A percentile compares a stretch with the other conserved stretches of the same genome.
phyloP scores from a whole-genome alignment of 2,888 invertebrate species.

The Micropterix aruncella region DNA sequence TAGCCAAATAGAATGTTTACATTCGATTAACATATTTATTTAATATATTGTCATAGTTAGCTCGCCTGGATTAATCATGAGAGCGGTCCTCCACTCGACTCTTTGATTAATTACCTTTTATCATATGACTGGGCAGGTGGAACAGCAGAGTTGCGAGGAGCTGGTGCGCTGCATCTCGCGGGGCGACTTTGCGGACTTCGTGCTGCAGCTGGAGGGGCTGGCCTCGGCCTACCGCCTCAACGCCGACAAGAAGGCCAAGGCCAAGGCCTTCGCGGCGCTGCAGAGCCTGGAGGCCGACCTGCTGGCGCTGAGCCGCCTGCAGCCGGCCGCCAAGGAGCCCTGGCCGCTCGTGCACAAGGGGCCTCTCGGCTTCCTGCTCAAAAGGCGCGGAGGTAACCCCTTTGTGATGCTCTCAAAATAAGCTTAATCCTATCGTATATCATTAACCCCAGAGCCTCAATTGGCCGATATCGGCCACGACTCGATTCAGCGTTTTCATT shows the following conservation, averaged over 20 bases:
- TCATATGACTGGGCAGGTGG: no score
- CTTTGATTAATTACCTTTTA: no score
- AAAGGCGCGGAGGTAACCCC: slow-evolving; percentile 71
- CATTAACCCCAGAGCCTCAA: no score
- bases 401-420: no score
- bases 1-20: no score
- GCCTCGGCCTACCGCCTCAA: slow-evolving; percentile 87
- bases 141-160: slow-evolving; percentile 79
- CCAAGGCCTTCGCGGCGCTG: slow-evolving; percentile 83
- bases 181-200: slow-evolving; percentile 86
- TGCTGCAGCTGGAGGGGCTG: slow-evolving; percentile 81
- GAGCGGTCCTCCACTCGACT: no score
- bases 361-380: slow-evolving; percentile 75
- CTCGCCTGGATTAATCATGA: no score
- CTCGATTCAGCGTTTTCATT: no score
- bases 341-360: slow-evolving; percentile 70
- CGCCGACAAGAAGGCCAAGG: slow-evolving; percentile 89
- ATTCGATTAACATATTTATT: no score
- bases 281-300: slow-evolving; percentile 87
- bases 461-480: no score
- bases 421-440: no score
- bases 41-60: no score
- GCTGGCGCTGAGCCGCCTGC: slow-evolving; percentile 62
- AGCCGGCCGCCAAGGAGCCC: slow-evolving; percentile 55
- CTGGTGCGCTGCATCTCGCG: slow-evolving; percentile 68